Base-by-base conservation (phyloP, 2,113 vertebrate species). In the Hydrolagus affinis region DNA sequence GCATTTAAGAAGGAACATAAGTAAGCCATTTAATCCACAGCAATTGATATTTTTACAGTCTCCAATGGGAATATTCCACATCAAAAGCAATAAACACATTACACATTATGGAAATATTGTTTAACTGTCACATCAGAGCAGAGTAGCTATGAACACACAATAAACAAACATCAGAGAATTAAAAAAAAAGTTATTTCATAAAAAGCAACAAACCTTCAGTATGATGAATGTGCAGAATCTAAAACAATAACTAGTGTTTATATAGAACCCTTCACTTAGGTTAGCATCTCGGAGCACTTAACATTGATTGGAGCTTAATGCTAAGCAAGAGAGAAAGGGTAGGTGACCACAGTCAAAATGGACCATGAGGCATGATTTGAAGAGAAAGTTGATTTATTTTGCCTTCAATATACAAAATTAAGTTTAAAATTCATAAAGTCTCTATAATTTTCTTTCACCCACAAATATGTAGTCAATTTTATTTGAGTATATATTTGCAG, bases 21-120 rank as follows among this genome's bases (percentile, higher is more conserved):
- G 78, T 83, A 30, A 66, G 25, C 32, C 60, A 83, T 83, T 83
- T 83, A 83, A 66, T 83, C 62, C 60, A 68, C 4, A 83, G 60
- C 14, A 28, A 83, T 83, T 66, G 66, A 66, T 83, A 19, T 10
- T 32, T 83, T 68, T 66, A 83, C 66, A 66, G 25, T 6, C 60
- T 60, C 62, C 62, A 68, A 17, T 64, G 78, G 78, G 62, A 60
- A 83, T 17, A 66, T 83, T 68, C 32, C 62, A 83, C 25, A 32
- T 83, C 78, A 83, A 25, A 25, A 68, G 25, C 30, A 83, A 83
- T 64, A 15, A 64, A 23, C 66, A 28, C 28, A 83, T 83, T 4
- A 8, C 60, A 32, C 78, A 83, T 19, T 44, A 44, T 44, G 59
- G 32, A 83, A 83, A 68, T 83, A 83, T 64, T 32, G 32, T 25